Evolutionary conservation across 1,140 invertebrate species (phyloP).

Genomic region (Dreissena polymorpha): DNA sequence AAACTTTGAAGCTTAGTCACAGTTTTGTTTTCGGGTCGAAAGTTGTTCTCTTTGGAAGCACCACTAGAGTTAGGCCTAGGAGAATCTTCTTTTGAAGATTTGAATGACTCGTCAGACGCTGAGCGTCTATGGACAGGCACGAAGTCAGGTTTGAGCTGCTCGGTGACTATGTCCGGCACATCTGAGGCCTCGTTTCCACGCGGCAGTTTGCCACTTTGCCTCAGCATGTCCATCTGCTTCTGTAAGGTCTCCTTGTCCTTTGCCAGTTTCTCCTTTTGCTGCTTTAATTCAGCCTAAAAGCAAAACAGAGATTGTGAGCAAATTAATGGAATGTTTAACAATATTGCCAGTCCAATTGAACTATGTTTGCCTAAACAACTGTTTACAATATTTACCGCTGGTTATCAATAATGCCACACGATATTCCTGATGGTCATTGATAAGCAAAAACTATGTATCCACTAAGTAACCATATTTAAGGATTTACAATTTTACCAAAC

Average conservation of each 20-base stretch:
- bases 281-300: constrained; percentile 61
- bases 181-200: constrained; percentile 15
- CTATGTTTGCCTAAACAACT: too few relatives aligned
- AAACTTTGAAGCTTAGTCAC: constrained; percentile 54
- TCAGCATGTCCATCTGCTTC: constrained; percentile 71
- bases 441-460: too few relatives aligned
- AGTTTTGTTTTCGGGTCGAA: constrained; percentile 49
- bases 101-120: constrained; percentile 69
- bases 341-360: too few relatives aligned
- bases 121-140: constrained; percentile 63
- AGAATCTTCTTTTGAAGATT: constrained; percentile 56
- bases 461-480: too few relatives aligned
- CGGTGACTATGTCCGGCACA: not conserved
- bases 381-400: too few relatives aligned
- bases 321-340: too few relatives aligned
- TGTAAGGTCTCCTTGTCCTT: constrained; percentile 67
- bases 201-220: constrained; percentile 55
- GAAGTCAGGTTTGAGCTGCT: constrained; percentile 44
- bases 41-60: constrained; percentile 36
- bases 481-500: too few relatives aligned
- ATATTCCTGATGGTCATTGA: too few relatives aligned
- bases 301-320: not conserved
- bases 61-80: constrained; percentile 52
- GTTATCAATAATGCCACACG: too few relatives aligned
- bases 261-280: constrained; percentile 67